These are phyloP conservation scores for Polymixis lichenea DNA, from an alignment of 2,888 invertebrate genomes.

Conservation along the genomic window DNA sequence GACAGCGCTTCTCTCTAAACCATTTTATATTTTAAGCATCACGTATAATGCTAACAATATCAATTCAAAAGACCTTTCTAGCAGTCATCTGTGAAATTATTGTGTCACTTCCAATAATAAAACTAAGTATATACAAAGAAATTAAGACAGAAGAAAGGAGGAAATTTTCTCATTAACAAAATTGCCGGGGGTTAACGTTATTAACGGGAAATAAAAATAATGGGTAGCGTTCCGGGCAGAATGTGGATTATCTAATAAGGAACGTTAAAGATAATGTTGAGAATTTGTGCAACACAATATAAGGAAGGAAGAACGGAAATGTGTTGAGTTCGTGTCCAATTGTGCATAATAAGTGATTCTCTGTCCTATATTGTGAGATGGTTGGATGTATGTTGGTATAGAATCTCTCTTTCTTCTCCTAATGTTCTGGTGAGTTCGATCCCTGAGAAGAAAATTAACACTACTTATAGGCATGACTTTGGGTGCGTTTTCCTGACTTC, in stretches of 20 bases:
- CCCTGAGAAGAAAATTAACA: not conserved
- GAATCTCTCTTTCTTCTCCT: not conserved
- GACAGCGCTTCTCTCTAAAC: constrained; percentile 15
- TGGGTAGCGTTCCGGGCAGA: constrained; percentile 60
- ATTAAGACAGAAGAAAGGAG: constrained; percentile 61
- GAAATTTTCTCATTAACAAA: constrained; percentile 67
- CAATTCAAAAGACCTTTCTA: constrained; percentile 37
- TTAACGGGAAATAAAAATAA: constrained; percentile 69
- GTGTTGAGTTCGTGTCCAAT: constrained; percentile 46
- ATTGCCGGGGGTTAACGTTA: constrained; percentile 65
- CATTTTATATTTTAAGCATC: constrained; percentile 19
- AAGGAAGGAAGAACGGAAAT: constrained; percentile 54
- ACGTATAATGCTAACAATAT: constrained; percentile 31
- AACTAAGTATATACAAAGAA: constrained; percentile 65
- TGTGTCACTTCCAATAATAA: constrained; percentile 66
- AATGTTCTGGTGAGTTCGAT: not conserved
- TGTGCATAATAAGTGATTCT: constrained; percentile 47
- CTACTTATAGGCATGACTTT: too few relatives aligned
- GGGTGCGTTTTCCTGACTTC: too few relatives aligned
- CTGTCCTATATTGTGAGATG: constrained; percentile 22
- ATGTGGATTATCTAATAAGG: constrained; percentile 69
- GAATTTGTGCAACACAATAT: constrained; percentile 62
- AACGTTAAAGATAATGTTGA: constrained; percentile 60
- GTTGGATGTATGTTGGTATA: not conserved
- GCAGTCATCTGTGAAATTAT: constrained; percentile 59